Conservation (phyloP, 2,888 invertebrate species). For the Idaea biselata region DNA sequence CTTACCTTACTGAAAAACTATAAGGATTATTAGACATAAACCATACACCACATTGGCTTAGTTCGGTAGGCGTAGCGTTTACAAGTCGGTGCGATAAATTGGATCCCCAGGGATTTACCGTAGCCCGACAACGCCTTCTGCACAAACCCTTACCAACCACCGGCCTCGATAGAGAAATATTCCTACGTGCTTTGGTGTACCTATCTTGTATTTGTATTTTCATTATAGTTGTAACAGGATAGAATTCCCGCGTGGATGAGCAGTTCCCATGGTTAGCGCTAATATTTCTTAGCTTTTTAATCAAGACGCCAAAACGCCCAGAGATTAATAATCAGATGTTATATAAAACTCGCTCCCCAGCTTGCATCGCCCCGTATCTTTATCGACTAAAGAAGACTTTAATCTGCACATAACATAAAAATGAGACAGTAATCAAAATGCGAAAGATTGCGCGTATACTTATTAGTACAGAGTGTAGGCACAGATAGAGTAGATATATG, state of each 20-base stretch:
- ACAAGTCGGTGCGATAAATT: conserved; percentile 65
- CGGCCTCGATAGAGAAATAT: conserved; percentile 49
- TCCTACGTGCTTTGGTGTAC: conserved; percentile 24
- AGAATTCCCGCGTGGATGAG: no score
- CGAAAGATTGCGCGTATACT: conserved; percentile 6
- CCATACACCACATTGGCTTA: conserved; percentile 53
- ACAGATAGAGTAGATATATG: not conserved
- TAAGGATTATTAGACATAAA: conserved; percentile 53
- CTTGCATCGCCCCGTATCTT: conserved; percentile 24
- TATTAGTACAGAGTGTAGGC: not conserved
- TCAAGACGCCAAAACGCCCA: no score
- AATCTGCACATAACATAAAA: conserved; percentile 24
- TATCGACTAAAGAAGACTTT: conserved; percentile 16
- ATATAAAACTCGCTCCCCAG: conserved; percentile 8
- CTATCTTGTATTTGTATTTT: conserved; percentile 5
- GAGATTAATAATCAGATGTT: not conserved
- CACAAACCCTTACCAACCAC: conserved; percentile 43
- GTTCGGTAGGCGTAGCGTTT: conserved; percentile 53
- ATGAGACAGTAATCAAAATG: conserved; percentile 27
- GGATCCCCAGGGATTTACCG: conserved; percentile 67
- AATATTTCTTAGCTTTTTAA: no score
- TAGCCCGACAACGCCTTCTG: conserved; percentile 58
- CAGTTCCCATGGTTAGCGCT: no score
- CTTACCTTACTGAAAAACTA: conserved; percentile 53
- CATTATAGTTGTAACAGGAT: not conserved